These are phyloP conservation scores for Patiria pectinifera DNA, from an alignment of 53 echinoderm and acorn worm species.

Conservation along the genomic window DNA sequence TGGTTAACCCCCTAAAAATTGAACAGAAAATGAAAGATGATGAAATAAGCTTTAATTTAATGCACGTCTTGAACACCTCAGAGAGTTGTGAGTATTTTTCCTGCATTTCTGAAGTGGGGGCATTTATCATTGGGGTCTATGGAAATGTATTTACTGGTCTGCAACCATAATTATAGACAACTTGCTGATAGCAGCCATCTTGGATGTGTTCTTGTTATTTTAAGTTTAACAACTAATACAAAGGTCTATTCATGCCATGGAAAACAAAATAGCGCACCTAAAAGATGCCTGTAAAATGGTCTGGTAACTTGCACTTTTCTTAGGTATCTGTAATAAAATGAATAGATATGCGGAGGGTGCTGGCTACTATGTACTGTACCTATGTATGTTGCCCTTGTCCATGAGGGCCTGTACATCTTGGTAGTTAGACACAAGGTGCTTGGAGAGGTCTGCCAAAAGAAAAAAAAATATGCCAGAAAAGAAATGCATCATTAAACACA, in stretches of 20 bases:
- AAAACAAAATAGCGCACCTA: background rate
- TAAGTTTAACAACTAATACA: too few species aligned
- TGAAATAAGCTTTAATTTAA: too few species aligned
- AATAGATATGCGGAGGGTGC: background rate
- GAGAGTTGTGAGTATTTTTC: too few species aligned
- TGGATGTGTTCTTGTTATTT: too few species aligned
- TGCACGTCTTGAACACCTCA: too few species aligned
- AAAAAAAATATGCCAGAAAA: background rate
- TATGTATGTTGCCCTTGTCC: slow-evolving; percentile 89
- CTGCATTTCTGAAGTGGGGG: too few species aligned
- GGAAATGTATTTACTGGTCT: too few species aligned
- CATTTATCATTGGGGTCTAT: too few species aligned
- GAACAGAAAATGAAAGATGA: too few species aligned
- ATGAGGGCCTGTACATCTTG: slow-evolving; percentile 87
- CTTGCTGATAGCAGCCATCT: background rate
- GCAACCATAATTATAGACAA: too few species aligned
- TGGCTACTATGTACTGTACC: slow-evolving; percentile 50
- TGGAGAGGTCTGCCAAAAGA: slow-evolving; percentile 81
- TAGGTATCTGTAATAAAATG: background rate
- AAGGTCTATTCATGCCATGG: too few species aligned
- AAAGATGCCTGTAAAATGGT: background rate
- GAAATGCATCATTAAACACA: background rate
- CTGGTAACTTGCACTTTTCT: background rate
- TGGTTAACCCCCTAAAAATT: too few species aligned
- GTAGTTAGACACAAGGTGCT: slow-evolving; percentile 93